A percentile compares a stretch with the other conserved stretches of the same genome.
Conservation (phyloP, 2,797 vertebrate genomes). For the Dendrocincla fuliginosa region DNA sequence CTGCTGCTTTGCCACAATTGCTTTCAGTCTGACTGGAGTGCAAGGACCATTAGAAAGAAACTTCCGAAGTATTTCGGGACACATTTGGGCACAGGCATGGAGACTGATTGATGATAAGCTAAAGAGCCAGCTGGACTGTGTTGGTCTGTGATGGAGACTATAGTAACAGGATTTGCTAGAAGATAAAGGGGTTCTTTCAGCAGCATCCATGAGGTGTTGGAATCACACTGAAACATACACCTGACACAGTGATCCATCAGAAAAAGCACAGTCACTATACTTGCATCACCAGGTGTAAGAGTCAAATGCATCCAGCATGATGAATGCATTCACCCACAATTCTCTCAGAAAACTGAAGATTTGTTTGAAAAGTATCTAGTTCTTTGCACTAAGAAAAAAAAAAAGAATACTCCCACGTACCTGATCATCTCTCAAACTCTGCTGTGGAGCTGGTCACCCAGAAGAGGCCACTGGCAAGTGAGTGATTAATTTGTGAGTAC, state of each 20-base stretch:
- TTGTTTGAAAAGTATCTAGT: background rate
- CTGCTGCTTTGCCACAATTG: background rate
- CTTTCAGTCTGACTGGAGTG: background rate
- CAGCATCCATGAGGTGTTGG: background rate
- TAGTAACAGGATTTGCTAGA: background rate
- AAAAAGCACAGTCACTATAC: background rate
- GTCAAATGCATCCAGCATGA: background rate
- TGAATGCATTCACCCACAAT: background rate
- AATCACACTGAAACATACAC: background rate
- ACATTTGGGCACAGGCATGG: accelerated
- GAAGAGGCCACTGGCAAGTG: background rate
- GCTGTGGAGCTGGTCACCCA: background rate
- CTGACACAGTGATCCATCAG: background rate
- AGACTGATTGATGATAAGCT: background rate
- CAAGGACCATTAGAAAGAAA: background rate
- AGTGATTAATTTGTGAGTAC: background rate
- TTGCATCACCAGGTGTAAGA: background rate
- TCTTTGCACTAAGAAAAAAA: background rate
- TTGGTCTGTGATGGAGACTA: background rate
- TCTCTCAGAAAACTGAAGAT: background rate
- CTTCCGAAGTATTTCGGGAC: background rate
- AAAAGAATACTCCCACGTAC: accelerated
- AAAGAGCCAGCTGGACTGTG: background rate
- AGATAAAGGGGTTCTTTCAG: background rate
- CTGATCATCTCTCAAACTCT: background rate